These are phyloP conservation scores for Sebastes hubbsi DNA, from an alignment of 2,797 vertebrate genomes.

Conservation along the genomic window DNA sequence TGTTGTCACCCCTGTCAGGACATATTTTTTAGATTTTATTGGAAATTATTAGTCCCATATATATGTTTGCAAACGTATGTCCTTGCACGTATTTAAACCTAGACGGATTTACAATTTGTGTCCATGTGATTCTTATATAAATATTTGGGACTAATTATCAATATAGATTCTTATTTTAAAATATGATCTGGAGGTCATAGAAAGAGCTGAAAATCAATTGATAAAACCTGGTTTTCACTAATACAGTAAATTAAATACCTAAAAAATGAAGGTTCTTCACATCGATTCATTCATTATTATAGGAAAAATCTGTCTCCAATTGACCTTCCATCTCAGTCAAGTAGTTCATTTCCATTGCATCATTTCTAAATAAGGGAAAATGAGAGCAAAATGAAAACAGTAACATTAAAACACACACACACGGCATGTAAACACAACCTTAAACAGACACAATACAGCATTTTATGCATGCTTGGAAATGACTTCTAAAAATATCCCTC, in stretches of 20 bases:
- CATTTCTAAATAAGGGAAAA: background rate
- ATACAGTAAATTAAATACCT: background rate
- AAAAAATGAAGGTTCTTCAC: background rate
- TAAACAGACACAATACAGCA: background rate
- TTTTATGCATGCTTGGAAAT: background rate
- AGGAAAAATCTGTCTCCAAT: background rate
- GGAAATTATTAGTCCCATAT: background rate
- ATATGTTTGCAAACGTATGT: background rate
- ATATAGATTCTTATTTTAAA: background rate
- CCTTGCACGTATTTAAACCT: background rate
- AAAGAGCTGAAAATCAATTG: background rate
- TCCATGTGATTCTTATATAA: too few species aligned
- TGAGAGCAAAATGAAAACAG: background rate
- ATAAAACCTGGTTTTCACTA: background rate
- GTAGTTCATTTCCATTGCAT: background rate
- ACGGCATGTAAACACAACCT: background rate
- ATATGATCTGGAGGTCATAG: background rate
- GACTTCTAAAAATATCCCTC: background rate
- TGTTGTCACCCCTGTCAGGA: background rate
- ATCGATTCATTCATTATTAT: background rate
- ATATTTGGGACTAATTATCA: background rate
- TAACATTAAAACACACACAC: background rate
- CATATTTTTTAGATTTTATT: background rate
- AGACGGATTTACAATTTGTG: background rate
- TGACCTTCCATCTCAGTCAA: background rate